Evolutionary conservation across 2,113 vertebrate genomes (phyloP), one percentile per base, ranked within the genome.

Genomic region (Microtus richardsoni): DNA sequence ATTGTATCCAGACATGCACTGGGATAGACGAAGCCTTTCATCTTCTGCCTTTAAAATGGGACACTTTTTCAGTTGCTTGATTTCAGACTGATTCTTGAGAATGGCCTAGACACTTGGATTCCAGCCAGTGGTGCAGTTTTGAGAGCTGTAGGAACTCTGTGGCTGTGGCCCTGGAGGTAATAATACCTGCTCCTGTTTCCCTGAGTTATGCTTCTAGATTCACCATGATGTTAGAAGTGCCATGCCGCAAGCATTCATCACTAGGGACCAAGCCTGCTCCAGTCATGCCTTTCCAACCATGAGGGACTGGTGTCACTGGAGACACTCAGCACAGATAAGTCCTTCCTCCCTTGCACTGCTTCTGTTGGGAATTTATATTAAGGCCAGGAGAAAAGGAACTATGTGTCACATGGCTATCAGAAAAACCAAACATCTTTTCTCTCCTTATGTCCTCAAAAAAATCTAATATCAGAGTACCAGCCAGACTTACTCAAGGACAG

Each of bases 1-100:
- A 88, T 21, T 39, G 26, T 14, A 58, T 44, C 17, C n/a, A 47
- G 71, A 95, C 68, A 97, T 93, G 88, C 91, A 75, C 49, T 30
- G 87, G 89, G 96, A 96, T 71, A 92, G 86, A 95, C 58, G 52
- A 64, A 96, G 73, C 73, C 78, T n/a, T 1, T 49, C 26, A 62
- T n/a, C 91, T 60, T 74, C 30, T 74, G 41, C 49, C 68, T 88
- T 36, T 83, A 89, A 74, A n/a, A 89, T 58, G 5, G 30, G 78
- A 84, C 62, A 80, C 13, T 75, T 73, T 73, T 73, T 21, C 73
- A 64, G 52, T 7, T 39, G 83, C 44, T 74, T 47, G 24, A 75
- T 86, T 97, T 80, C 88, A 93, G n/a, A 74, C 7, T 78, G 26
- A 41, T 64, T 62, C 70, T 71, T 58, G 39, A 93, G 78, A 95